Conservation (phyloP, 2,888 invertebrate species). For the Nymphalis polychloros region DNA sequence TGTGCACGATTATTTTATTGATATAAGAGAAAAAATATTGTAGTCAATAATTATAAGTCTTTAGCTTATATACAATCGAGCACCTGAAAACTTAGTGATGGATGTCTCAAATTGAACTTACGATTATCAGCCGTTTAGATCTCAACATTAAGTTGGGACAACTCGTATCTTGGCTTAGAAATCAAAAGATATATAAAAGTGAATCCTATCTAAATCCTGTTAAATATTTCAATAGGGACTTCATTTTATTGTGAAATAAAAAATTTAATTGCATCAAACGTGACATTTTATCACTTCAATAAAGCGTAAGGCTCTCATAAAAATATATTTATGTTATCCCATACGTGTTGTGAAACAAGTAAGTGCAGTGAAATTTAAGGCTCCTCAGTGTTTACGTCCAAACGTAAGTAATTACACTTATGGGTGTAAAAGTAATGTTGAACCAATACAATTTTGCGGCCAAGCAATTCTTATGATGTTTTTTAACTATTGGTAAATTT, state of each 20-base stretch:
- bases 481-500: neutral
- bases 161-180: too few species aligned
- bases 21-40: too few species aligned
- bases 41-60: too few species aligned
- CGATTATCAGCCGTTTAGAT: too few species aligned
- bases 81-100: too few species aligned
- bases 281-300: conserved; percentile 50
- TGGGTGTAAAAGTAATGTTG: neutral
- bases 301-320: conserved; percentile 49
- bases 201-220: neutral
- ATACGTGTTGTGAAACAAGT: conserved; percentile 42
- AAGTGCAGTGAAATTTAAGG: conserved; percentile 33
- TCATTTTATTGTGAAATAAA: conserved; percentile 35
- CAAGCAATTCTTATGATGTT: neutral
- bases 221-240: neutral
- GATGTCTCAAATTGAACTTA: too few species aligned
- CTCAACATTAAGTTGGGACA: too few species aligned
- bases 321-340: conserved; percentile 46
- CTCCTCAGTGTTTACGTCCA: conserved; percentile 25
- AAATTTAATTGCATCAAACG: conserved; percentile 51
- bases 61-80: too few species aligned
- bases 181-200: too few species aligned
- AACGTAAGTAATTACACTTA: conserved; percentile 22
- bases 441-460: conserved; percentile 1
- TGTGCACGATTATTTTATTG: too few species aligned